A percentile compares a stretch with the other conserved stretches of the same genome.
These are phyloP conservation scores for Noctua janthe DNA, from an alignment of 2,888 invertebrate species.

Conservation along the genomic window DNA sequence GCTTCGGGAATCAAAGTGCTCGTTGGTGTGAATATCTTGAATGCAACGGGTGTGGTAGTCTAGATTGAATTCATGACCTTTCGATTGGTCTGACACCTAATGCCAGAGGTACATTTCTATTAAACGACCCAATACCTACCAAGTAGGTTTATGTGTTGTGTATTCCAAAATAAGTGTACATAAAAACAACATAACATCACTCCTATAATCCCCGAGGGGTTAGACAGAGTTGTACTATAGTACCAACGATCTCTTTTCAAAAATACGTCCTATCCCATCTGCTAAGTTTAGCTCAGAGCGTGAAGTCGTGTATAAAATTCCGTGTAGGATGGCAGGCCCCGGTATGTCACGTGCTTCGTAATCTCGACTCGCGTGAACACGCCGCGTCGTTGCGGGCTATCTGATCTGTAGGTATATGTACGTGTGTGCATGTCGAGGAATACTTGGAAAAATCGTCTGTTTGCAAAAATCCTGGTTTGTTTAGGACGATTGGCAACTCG, in stretches of 20 bases:
- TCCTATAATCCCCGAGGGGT: too few relatives aligned
- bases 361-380: slow-evolving; percentile 62
- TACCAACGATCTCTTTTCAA: not conserved
- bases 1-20: slow-evolving; percentile 12
- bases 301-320: slow-evolving; percentile 40
- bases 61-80: not conserved
- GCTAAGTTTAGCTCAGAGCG: slow-evolving; percentile 13
- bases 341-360: slow-evolving; percentile 63
- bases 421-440: not conserved
- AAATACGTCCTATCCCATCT: slow-evolving; percentile 1
- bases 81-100: too few relatives aligned
- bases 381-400: slow-evolving; percentile 37
- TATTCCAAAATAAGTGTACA: not conserved
- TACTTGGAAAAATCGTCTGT: not conserved
- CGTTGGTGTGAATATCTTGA: slow-evolving; percentile 24
- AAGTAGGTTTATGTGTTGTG: not conserved
- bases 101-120: not conserved
- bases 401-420: slow-evolving; percentile 12
- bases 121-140: not conserved
- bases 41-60: not conserved
- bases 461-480: not conserved
- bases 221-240: too few relatives aligned
- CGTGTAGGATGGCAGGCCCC: slow-evolving; percentile 25
- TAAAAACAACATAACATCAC: too few relatives aligned
- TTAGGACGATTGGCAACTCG: not conserved